Evolutionary conservation across 2,888 invertebrate species (phyloP).

Genomic region (Drosophila ezoana): DNA sequence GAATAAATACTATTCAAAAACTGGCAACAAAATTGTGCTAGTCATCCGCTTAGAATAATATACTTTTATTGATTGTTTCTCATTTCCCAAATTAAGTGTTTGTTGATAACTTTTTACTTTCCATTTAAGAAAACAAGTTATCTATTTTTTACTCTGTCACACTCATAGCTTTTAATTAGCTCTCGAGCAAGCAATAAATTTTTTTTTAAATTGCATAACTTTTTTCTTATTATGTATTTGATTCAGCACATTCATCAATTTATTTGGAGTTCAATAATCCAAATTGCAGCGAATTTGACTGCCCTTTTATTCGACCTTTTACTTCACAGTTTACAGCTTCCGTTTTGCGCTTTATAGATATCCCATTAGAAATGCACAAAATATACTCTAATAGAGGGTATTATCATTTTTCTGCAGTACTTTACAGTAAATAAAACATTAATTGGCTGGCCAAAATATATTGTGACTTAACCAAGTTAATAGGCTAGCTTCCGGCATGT

Average conservation of each 20-base stretch:
- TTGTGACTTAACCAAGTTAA: no score
- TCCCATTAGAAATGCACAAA: conserved; percentile 50
- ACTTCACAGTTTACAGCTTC: not conserved
- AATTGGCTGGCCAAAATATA: no score
- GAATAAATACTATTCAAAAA: no score
- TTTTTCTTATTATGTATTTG: not conserved
- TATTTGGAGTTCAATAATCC: not conserved
- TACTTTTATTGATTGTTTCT: no score
- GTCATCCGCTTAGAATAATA: no score
- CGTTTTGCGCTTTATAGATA: conserved; percentile 42
- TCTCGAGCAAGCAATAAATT: not conserved
- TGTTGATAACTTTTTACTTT: no score
- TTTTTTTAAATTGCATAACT: not conserved
- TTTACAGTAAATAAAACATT: no score
- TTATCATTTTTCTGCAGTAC: not conserved
- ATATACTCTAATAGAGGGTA: not conserved
- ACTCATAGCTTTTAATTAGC: not conserved
- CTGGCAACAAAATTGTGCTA: no score
- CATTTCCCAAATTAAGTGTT: no score
- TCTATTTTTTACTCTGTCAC: not conserved
- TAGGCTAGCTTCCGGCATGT: no score
- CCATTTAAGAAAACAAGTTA: no score
- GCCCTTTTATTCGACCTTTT: conserved; percentile 6
- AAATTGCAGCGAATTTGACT: not conserved
- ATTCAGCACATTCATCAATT: not conserved